phyloP scores from a whole-genome alignment of 1,140 invertebrate genomes.

The Hylaeus anthracinus region DNA sequence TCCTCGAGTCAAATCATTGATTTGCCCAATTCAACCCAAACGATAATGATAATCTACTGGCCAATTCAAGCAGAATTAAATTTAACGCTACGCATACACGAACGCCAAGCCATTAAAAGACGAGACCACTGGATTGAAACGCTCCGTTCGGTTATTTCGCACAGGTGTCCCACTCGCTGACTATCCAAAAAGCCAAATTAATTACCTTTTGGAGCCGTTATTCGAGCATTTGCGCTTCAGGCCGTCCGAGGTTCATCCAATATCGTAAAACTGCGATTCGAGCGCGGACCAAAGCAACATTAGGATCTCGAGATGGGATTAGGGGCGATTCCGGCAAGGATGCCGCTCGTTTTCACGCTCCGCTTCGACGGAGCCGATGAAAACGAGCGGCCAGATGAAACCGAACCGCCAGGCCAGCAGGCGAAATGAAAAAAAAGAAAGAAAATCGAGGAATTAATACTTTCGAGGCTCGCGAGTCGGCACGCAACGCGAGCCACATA shows the following conservation, averaged over 20 bases:
- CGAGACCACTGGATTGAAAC: too few relatives aligned
- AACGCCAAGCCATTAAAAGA: too few relatives aligned
- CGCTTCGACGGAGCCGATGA: neutral
- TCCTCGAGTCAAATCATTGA: too few relatives aligned
- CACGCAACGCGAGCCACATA: conserved; percentile 46
- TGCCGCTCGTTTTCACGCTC: conserved; percentile 36
- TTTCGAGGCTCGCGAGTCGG: conserved; percentile 34
- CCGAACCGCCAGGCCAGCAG: neutral
- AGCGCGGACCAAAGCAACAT: neutral
- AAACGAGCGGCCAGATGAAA: neutral
- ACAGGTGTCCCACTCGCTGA: too few relatives aligned
- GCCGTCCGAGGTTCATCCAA: neutral
- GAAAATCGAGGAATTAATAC: conserved; percentile 37
- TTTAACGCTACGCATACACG: too few relatives aligned
- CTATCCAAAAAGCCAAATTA: too few relatives aligned
- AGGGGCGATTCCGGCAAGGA: conserved; percentile 24
- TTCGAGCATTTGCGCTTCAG: too few relatives aligned
- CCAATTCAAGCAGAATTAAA: too few relatives aligned
- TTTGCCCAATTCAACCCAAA: too few relatives aligned
- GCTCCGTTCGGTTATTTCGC: too few relatives aligned
- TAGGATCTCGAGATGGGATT: conserved; percentile 1
- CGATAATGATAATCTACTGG: too few relatives aligned
- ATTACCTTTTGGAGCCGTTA: too few relatives aligned
- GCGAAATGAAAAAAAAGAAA: neutral
- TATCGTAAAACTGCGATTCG: neutral